Evolutionary conservation across 92 coral and sea anemone species (phyloP), one percentile per base, ranked within the genome.

Genomic region (Heteractis magnifica): DNA sequence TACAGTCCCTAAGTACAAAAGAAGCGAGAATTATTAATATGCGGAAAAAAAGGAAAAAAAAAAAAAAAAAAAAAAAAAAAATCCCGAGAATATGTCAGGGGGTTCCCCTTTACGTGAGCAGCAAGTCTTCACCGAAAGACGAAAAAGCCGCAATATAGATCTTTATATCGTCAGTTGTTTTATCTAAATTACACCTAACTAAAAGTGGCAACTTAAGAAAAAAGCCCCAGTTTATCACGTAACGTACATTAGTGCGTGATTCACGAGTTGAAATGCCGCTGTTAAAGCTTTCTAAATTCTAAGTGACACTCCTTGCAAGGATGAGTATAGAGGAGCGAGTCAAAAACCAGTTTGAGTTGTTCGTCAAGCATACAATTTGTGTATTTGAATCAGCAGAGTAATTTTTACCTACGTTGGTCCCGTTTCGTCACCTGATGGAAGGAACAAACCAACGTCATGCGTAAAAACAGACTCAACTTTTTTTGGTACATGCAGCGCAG

Each of bases 51-150:
- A 34, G 3, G n/a, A n/a, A n/a, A n/a, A n/a, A n/a, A n/a, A n/a
- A n/a, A 26, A 26, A 26, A 26, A 26, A 26, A 26, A 26, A 26
- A 75, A 75, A 49, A 19, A 50, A 8, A 26, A 68, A 68, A n/a
- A 19, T 68, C 49, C 73, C 73, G 7, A n/a, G 70, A 8, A 68
- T 23, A 65, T 21, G 51, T n/a, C 16, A 50, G 77, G 84, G 84
- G 77, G 59, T 81, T 65, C 77, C 84, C 84, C 74, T 9, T 80
- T 4, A 68, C 64, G 49, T 26, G 50, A 68, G 23, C 23, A 20
- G 44, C 11, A 68, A 68, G 14, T 9, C 73, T 68, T 12, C 5
- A 16, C 73, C 11, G 49, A 7, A 68, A 11, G 11, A 26, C 44
- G 1, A 34, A 14, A 68, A 68, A 68, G 73, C 73, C 73, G 10